A percentile compares a stretch with the other conserved stretches of the same genome.
phyloP scores from a whole-genome alignment of 2,113 vertebrate genomes.

The Microtus richardsoni region DNA sequence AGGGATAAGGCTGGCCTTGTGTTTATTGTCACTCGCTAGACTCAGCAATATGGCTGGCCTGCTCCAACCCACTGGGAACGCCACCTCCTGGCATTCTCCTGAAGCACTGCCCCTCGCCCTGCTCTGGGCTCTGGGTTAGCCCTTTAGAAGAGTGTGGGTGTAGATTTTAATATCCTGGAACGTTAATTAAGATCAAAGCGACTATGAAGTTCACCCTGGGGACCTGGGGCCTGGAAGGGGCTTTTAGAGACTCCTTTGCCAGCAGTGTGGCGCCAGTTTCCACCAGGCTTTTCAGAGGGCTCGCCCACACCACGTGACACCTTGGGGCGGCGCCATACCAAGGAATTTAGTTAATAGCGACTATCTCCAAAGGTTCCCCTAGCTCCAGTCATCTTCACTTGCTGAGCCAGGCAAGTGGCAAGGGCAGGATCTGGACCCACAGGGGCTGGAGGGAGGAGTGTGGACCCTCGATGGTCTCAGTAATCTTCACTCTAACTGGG shows the following conservation, averaged over 20 bases:
- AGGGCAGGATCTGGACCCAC: neutral
- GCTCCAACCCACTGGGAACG: neutral
- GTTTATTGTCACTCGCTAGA: fast-evolving
- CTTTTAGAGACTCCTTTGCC: neutral
- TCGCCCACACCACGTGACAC: neutral
- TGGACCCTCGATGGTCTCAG: neutral
- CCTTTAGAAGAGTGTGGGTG: neutral
- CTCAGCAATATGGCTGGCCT: neutral
- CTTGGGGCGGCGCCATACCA: neutral
- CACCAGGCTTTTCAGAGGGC: neutral
- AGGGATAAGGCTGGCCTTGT: neutral
- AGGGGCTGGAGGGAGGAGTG: neutral
- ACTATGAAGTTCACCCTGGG: neutral
- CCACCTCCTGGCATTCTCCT: neutral
- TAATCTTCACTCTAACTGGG: no score
- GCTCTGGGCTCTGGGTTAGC: neutral
- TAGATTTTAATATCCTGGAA: constrained; percentile 38
- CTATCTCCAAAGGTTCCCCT: neutral
- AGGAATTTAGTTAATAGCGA: neutral
- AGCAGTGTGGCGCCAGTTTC: neutral
- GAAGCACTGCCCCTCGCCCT: neutral
- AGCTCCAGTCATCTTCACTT: neutral
- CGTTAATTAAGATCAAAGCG: constrained; percentile 57
- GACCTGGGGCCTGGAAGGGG: neutral
- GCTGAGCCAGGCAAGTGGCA: neutral